A percentile compares a stretch with the other conserved stretches of the same genome.
Evolutionary conservation across 2,113 vertebrate genomes (phyloP).

Genomic region (Cyprinodon brontotheroides): DNA sequence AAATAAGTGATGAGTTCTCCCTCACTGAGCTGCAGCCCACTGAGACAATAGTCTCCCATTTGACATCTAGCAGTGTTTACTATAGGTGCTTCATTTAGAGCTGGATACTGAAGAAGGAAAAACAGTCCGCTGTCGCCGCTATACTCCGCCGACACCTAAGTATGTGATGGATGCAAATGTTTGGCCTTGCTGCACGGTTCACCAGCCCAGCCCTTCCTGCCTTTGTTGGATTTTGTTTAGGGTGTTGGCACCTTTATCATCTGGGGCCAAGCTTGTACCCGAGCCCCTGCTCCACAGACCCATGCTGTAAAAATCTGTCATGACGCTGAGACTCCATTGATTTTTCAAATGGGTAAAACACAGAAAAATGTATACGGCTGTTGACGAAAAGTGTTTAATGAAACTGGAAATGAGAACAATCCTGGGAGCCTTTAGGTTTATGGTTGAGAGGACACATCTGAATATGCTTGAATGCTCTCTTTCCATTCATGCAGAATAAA

Average conservation of each 20-base stretch:
- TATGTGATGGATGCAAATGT: slow-evolving; percentile 30
- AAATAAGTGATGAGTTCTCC: neutral
- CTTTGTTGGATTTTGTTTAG: slow-evolving; percentile 74
- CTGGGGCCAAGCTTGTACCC: slow-evolving; percentile 24
- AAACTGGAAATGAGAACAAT: slow-evolving; percentile 48
- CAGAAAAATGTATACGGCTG: slow-evolving; percentile 2
- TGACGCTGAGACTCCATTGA: slow-evolving; percentile 34
- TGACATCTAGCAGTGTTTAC: slow-evolving; percentile 46
- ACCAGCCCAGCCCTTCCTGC: slow-evolving; percentile 72
- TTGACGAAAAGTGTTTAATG: slow-evolving; percentile 41
- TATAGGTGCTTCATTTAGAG: slow-evolving; percentile 30
- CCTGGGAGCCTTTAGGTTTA: slow-evolving; percentile 54
- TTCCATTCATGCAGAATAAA: slow-evolving; percentile 18
- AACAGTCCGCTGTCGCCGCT: slow-evolving; percentile 40
- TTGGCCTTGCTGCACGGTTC: slow-evolving; percentile 47
- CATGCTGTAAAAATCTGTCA: slow-evolving; percentile 26
- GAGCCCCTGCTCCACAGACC: slow-evolving; percentile 54
- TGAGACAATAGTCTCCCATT: slow-evolving; percentile 20
- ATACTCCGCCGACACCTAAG: slow-evolving; percentile 18
- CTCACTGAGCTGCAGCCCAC: neutral
- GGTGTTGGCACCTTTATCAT: slow-evolving; percentile 46
- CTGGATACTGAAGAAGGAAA: slow-evolving; percentile 60
- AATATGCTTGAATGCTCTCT: slow-evolving; percentile 45
- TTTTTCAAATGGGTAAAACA: slow-evolving; percentile 45
- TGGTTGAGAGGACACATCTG: slow-evolving; percentile 47